Conservation (phyloP, 2,888 invertebrate species). For the Malacosoma neustria region DNA sequence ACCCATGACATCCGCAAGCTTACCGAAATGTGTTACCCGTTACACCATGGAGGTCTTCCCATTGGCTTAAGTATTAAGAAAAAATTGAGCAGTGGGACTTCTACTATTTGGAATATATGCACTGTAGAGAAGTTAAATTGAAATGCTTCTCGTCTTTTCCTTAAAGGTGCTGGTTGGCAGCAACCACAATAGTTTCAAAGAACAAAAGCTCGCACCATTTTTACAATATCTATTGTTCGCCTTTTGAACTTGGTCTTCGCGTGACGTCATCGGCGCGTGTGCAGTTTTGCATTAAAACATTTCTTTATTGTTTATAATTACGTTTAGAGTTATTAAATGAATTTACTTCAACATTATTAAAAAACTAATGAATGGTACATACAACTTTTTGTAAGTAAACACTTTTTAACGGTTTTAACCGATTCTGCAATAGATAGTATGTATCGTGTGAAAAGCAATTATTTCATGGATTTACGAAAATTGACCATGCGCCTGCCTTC, state of each 20-base stretch:
- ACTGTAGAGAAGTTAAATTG: neutral
- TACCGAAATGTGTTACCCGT: too few species aligned
- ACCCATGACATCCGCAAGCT: too few species aligned
- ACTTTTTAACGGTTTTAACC: neutral
- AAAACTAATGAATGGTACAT: neutral
- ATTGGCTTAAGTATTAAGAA: too few species aligned
- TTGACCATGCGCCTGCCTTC: constrained; percentile 31
- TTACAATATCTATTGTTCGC: constrained; percentile 57
- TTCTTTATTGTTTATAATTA: constrained; percentile 41
- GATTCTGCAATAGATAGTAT: neutral
- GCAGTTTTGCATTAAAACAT: constrained; percentile 60
- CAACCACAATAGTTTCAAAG: constrained; percentile 45
- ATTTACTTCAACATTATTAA: neutral
- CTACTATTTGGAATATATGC: neutral
- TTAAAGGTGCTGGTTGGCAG: constrained; percentile 14
- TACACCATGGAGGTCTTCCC: too few species aligned
- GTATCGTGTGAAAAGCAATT: constrained; percentile 30
- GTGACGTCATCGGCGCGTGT: constrained; percentile 65
- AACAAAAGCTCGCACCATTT: constrained; percentile 71
- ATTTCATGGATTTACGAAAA: constrained; percentile 27
- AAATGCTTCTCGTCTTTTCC: neutral
- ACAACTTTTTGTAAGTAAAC: neutral
- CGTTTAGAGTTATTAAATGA: constrained; percentile 27
- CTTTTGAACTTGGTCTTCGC: constrained; percentile 65
- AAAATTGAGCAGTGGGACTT: too few species aligned